phyloP scores from a whole-genome alignment of 2,888 invertebrate genomes.

The Mechanitis messenoides region DNA sequence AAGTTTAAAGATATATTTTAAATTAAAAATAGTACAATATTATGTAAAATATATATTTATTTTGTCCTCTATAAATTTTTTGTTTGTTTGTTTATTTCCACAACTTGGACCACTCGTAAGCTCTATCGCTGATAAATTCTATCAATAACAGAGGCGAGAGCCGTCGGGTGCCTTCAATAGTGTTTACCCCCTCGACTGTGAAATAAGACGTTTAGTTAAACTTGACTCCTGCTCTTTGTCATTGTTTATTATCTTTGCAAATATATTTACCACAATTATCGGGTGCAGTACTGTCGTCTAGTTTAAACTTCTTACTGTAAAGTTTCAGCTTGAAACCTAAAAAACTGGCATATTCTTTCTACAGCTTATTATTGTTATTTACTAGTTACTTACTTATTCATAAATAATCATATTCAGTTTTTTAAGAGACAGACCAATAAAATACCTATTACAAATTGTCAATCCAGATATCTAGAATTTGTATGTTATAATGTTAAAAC shows the following conservation, averaged over 20 bases:
- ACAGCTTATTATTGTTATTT: too few relatives aligned
- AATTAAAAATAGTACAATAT: too few relatives aligned
- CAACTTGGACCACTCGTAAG: conserved; percentile 29
- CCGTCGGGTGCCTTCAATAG: conserved; percentile 65
- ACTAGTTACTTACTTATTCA: too few relatives aligned
- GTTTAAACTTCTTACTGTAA: background rate
- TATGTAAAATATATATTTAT: background rate
- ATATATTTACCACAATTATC: background rate
- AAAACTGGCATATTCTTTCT: too few relatives aligned
- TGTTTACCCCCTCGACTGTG: conserved; percentile 60
- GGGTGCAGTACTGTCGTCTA: background rate
- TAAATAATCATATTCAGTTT: too few relatives aligned
- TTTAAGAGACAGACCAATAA: too few relatives aligned
- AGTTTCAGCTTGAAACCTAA: too few relatives aligned
- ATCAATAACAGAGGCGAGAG: conserved; percentile 69
- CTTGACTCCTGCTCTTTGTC: conserved; percentile 44
- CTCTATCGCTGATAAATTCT: conserved; percentile 72
- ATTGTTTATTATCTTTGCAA: conserved; percentile 26
- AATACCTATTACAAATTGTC: too few relatives aligned
- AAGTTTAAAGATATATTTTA: too few relatives aligned
- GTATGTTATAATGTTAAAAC: too few relatives aligned
- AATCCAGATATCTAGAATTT: too few relatives aligned
- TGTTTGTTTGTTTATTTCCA: conserved; percentile 32
- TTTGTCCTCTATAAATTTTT: background rate
- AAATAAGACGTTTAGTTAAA: conserved; percentile 52